Conservation (phyloP, 2,797 vertebrate genomes). For the Catharus ustulatus region DNA sequence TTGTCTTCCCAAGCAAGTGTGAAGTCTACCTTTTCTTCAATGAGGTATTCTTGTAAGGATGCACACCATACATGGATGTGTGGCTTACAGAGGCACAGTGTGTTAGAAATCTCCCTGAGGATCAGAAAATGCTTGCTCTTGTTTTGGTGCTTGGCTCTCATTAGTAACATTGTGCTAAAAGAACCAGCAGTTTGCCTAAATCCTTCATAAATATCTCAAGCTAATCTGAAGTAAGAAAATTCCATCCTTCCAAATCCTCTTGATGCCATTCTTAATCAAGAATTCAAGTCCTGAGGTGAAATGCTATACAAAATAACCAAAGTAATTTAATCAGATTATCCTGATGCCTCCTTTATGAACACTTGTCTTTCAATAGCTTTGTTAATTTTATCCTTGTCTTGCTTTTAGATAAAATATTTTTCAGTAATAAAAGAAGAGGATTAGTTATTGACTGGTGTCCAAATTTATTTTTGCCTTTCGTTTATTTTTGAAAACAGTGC, state of each 20-base stretch:
- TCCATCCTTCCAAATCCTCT: neutral
- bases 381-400: neutral
- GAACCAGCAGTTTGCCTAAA: neutral
- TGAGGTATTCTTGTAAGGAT: neutral
- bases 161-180: neutral
- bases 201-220: slow-evolving; percentile 17
- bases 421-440: neutral
- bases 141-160: neutral
- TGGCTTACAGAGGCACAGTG: neutral
- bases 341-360: neutral
- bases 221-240: neutral
- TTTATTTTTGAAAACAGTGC: neutral
- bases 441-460: neutral
- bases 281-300: neutral
- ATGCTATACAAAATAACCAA: neutral
- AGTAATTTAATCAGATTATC: neutral
- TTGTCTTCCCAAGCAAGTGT: neutral
- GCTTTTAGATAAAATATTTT: neutral
- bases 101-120: neutral
- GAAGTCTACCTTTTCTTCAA: neutral
- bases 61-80: rapidly evolving
- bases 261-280: neutral
- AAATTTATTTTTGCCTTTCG: neutral
- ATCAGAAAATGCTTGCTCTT: neutral
- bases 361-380: neutral